Evolutionary conservation across 2,888 invertebrate species (phyloP).

Genomic region (Lycia hirtaria): DNA sequence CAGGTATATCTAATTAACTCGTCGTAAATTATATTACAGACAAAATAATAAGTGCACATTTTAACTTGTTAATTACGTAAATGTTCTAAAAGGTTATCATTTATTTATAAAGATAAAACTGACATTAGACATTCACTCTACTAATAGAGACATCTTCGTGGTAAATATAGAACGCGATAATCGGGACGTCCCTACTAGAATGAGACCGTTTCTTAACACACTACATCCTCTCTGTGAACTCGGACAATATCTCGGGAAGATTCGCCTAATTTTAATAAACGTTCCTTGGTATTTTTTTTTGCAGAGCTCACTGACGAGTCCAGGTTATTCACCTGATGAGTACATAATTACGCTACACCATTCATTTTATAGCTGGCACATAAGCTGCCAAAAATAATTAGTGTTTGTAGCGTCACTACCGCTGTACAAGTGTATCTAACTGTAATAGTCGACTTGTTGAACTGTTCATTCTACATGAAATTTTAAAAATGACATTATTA

Average conservation of each 20-base stretch:
- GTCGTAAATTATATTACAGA: too few relatives aligned
- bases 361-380: not conserved
- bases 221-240: slow-evolving; percentile 38
- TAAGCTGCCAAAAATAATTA: not conserved
- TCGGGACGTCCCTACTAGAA: slow-evolving; percentile 43
- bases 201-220: slow-evolving; percentile 48
- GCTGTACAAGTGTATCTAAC: not conserved
- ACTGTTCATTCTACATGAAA: too few relatives aligned
- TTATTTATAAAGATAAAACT: not conserved
- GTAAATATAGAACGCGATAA: slow-evolving; percentile 39
- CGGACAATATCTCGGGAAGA: slow-evolving; percentile 22
- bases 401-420: not conserved
- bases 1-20: too few relatives aligned
- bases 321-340: slow-evolving; percentile 1
- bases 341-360: not conserved
- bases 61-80: not conserved
- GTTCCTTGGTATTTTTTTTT: not conserved
- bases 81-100: not conserved
- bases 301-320: not conserved
- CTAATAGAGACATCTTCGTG: not conserved
- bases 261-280: slow-evolving; percentile 18
- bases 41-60: too few relatives aligned
- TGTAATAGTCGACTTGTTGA: not conserved
- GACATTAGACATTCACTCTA: not conserved
- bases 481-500: too few relatives aligned